A percentile compares a stretch with the other conserved stretches of the same genome.
Evolutionary conservation across 2,797 vertebrate genomes (phyloP).

Genomic region (Lacerta bilineata): DNA sequence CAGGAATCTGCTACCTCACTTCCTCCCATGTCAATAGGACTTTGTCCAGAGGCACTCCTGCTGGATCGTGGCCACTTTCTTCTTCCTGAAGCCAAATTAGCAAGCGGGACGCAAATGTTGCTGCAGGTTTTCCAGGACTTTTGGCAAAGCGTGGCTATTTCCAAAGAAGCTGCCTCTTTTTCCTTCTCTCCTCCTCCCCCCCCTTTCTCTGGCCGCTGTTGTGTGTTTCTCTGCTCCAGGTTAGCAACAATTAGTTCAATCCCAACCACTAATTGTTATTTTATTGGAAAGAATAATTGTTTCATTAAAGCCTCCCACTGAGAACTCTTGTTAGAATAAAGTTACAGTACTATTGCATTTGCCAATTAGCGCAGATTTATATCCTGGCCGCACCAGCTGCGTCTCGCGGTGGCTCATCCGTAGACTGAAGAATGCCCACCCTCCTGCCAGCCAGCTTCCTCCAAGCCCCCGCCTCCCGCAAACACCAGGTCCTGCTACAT

Average conservation of each 20-base stretch:
- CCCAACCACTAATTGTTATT: conserved; percentile 50
- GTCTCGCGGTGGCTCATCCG: conserved; percentile 9
- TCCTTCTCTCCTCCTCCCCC: no score
- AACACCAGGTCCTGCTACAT: no score
- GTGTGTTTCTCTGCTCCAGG: conserved; percentile 40
- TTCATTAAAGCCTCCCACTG: conserved; percentile 48
- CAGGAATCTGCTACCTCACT: background rate
- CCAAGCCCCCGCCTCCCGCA: background rate
- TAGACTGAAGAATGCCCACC: background rate
- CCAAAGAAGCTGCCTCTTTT: background rate
- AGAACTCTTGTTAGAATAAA: conserved; percentile 48
- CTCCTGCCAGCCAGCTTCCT: background rate
- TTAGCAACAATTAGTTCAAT: conserved; percentile 56
- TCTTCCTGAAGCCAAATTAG: background rate
- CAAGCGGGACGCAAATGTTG: fast-evolving
- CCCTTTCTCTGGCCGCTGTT: background rate
- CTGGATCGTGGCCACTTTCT: background rate
- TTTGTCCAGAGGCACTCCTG: background rate
- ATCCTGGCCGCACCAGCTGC: background rate
- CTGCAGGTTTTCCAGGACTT: no score
- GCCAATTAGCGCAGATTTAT: conserved; percentile 35
- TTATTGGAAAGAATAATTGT: conserved; percentile 56
- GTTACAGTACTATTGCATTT: conserved; percentile 23
- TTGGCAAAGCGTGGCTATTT: background rate
- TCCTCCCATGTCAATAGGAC: background rate